These are phyloP conservation scores for Ips typographus DNA, from an alignment of 1,140 invertebrate genomes.

Conservation along the genomic window DNA sequence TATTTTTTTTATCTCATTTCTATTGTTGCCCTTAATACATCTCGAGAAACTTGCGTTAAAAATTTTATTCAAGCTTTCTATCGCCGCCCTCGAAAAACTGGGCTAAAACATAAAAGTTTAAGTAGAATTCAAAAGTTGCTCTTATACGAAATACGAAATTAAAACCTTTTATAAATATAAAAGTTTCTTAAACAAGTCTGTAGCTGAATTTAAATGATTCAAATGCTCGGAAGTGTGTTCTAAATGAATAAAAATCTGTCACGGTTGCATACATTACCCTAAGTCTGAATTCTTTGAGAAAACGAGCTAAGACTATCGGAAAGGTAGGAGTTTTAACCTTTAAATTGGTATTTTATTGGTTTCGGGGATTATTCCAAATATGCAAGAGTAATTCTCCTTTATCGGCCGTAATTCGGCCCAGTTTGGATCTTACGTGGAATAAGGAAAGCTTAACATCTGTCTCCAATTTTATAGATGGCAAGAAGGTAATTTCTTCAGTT, in stretches of 20 bases:
- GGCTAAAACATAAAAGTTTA: constrained; percentile 1
- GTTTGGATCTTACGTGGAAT: constrained; percentile 17
- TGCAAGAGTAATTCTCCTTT: constrained; percentile 22
- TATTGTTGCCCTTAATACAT: too few relatives aligned
- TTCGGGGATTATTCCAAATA: constrained; percentile 3
- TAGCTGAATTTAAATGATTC: constrained; percentile 2
- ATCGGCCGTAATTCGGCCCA: constrained; percentile 17
- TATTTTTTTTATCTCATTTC: too few relatives aligned
- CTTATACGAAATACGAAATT: constrained; percentile 5
- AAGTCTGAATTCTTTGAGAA: too few relatives aligned
- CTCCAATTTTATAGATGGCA: constrained; percentile 34
- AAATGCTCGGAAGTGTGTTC: neutral
- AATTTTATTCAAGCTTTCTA: constrained; percentile 1
- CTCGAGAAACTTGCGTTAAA: neutral
- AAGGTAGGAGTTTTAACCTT: neutral
- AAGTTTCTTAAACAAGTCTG: constrained; percentile 1
- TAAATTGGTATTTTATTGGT: neutral
- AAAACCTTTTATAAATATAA: constrained; percentile 10
- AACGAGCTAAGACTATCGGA: neutral
- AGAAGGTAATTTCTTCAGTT: constrained; percentile 31
- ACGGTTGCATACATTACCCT: neutral
- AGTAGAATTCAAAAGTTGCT: constrained; percentile 8
- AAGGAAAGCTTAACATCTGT: constrained; percentile 28
- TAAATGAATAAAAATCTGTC: neutral
- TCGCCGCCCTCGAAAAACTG: neutral